These are phyloP conservation scores for Idaea dimidiata DNA, from an alignment of 2,888 invertebrate species.

Conservation along the genomic window DNA sequence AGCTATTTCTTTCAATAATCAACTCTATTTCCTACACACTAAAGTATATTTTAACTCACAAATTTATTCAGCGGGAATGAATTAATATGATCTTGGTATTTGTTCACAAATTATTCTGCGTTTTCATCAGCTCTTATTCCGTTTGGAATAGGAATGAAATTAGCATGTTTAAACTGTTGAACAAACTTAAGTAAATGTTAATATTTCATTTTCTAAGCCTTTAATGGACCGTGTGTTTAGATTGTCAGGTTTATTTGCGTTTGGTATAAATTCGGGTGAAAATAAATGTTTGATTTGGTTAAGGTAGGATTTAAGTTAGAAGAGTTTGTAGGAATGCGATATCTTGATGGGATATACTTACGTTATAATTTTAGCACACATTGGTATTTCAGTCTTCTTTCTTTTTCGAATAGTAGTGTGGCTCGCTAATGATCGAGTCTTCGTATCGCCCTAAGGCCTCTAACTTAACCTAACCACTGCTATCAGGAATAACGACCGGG, in stretches of 20 bases:
- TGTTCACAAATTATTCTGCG: slow-evolving; percentile 7
- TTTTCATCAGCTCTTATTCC: neutral
- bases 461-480: no score
- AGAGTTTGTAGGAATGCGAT: neutral
- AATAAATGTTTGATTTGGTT: slow-evolving; percentile 30
- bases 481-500: no score
- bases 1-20: slow-evolving; percentile 36
- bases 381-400: neutral
- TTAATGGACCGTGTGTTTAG: slow-evolving; percentile 47
- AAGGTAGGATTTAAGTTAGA: neutral
- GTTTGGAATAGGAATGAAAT: neutral
- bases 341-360: neutral
- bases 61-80: neutral
- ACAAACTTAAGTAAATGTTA: slow-evolving; percentile 50
- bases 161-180: slow-evolving; percentile 21
- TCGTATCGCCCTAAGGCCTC: no score
- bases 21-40: neutral
- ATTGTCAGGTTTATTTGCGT: slow-evolving; percentile 34
- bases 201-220: slow-evolving; percentile 48
- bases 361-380: neutral
- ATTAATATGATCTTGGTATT: slow-evolving; percentile 1
- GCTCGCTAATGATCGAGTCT: no score
- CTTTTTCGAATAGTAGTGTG: no score
- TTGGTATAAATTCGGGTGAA: slow-evolving; percentile 32
- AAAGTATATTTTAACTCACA: neutral